A percentile compares a stretch with the other conserved stretches of the same genome.
phyloP scores from a whole-genome alignment of 2,113 vertebrate genomes.

The Microcebus tavaratra region DNA sequence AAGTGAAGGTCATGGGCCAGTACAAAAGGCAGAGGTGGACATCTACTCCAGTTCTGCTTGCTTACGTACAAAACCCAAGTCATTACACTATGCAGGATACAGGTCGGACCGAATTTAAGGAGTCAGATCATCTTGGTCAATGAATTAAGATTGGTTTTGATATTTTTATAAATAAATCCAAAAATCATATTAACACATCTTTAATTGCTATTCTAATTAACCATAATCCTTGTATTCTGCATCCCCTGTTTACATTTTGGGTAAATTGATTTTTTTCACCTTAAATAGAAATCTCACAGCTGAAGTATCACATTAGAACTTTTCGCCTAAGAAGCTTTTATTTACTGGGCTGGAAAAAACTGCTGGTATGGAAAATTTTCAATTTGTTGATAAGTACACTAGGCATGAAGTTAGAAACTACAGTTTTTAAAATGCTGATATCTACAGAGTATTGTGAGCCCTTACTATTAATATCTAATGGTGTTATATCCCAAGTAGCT shows the following conservation, averaged over 20 bases:
- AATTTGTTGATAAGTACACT: neutral
- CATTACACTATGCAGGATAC: accelerated
- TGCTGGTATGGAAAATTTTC: conserved; percentile 13
- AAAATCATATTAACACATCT: neutral
- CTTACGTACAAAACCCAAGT: neutral
- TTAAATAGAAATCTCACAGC: conserved; percentile 18
- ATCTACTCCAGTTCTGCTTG: neutral
- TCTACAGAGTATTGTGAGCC: neutral
- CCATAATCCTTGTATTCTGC: neutral
- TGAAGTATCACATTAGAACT: neutral
- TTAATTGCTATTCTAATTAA: neutral
- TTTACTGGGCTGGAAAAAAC: conserved; percentile 31
- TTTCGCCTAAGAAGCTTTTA: conserved; percentile 28
- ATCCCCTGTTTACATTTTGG: neutral
- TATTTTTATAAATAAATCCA: conserved; percentile 27
- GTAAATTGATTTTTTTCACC: neutral
- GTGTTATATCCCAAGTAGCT: neutral
- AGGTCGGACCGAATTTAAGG: neutral
- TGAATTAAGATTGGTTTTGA: neutral
- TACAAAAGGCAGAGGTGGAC: accelerated
- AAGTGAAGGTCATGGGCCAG: neutral
- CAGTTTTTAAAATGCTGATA: neutral
- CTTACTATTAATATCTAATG: neutral
- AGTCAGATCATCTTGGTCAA: neutral
- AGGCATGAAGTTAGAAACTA: neutral